Evolutionary conservation across 2,113 vertebrate genomes (phyloP), one percentile per base, ranked within the genome.

Genomic region (Microtus ochrogaster): DNA sequence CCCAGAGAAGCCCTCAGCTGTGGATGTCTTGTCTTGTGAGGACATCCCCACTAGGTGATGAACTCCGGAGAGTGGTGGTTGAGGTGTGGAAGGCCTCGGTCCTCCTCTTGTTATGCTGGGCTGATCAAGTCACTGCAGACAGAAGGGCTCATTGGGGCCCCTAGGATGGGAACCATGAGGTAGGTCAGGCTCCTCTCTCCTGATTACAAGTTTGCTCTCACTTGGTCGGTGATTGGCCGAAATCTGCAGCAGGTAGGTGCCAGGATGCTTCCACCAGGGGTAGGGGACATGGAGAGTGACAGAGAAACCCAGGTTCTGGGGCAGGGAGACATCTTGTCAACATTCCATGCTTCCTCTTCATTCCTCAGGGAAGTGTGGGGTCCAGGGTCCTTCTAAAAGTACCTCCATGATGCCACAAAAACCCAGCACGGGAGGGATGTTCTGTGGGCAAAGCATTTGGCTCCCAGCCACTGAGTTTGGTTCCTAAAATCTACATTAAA

Each of bases 1-100:
- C 33, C n/a, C 66, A 10, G 41, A 76, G 39, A 19, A 63, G 33
- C 41, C 47, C n/a, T 9, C 72, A n/a, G 87, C 33, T 1, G 3
- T 11, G 33, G 76, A 33, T 28, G 3, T 8, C 5, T 85, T 22
- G 21, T 6, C 0, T 24, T 88, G n/a, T 28, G 52, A 2, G 10
- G 3, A 66, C 10, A 16, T 28, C 33, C 21, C 6, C 10, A 11
- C 36, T 0, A 3, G 36, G 14, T 4, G 2, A 19, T 33, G 70
- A 44, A 47, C 73, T n/a, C 81, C 66, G 2, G 30, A 61, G 16
- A 52, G 17, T 28, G 7, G 24, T 4, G 36, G 24, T 52, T 7
- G 7, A 21, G 6, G 36, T 30, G 1, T 14, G 4, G 28, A n/a
- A 1, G 17, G 2, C 36, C 21, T 41, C 16, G 0, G 1, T 10